These are phyloP conservation scores for Lamprotornis superbus DNA, from an alignment of 2,113 vertebrate genomes.

Conservation along the genomic window DNA sequence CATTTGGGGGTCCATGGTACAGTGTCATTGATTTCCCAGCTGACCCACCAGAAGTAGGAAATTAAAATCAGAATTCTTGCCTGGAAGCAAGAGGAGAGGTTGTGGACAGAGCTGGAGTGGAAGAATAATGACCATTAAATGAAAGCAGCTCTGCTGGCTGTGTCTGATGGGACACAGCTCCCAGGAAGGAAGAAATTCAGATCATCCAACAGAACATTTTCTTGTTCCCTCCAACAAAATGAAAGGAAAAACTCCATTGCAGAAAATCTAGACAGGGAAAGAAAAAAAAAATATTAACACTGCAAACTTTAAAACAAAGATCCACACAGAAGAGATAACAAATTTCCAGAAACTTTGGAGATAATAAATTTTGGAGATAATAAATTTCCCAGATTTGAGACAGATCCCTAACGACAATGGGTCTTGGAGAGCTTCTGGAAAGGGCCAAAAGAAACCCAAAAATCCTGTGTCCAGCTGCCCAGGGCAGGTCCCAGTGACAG, in stretches of 20 bases:
- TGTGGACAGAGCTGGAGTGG: neutral
- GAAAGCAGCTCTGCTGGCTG: neutral
- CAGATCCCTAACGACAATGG: too few species aligned
- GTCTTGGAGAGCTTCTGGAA: neutral
- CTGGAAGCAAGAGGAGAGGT: neutral
- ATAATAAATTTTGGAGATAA: neutral
- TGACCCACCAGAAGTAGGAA: neutral
- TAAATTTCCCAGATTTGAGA: neutral
- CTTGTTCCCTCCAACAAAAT: neutral
- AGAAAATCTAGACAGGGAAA: neutral
- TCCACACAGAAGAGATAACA: neutral
- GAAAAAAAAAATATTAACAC: neutral
- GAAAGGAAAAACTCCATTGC: neutral
- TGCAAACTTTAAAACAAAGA: neutral
- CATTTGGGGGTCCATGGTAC: fast-evolving
- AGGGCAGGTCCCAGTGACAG: neutral
- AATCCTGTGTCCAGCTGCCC: neutral
- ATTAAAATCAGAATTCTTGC: neutral
- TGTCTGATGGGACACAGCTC: neutral
- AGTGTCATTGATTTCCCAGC: fast-evolving
- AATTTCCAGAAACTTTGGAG: too few species aligned
- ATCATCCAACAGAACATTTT: neutral
- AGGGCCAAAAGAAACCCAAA: neutral
- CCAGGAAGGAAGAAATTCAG: neutral
- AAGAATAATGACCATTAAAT: neutral